Conservation (phyloP, 64 coral and sea anemone genomes). For the Stichodactyla mertensii region DNA sequence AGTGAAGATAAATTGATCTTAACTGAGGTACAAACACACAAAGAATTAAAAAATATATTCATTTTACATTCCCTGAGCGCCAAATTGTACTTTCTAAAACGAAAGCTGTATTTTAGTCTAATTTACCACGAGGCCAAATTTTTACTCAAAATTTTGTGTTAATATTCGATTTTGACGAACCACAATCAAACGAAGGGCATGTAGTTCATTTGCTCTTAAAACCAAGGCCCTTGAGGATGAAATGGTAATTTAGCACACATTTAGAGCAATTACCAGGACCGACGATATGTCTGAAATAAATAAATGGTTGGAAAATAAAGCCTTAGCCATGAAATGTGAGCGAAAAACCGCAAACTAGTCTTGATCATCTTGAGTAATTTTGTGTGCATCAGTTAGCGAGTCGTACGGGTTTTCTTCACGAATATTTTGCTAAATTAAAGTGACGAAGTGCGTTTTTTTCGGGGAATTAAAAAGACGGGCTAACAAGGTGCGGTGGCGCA, state of each 20-base stretch:
- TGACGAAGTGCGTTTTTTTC: not conserved
- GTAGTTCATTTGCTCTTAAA: not conserved
- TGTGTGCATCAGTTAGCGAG: not conserved
- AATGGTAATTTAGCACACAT: not conserved
- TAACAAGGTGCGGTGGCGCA: not conserved
- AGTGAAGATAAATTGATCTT: no score
- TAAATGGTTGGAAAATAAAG: slow-evolving; percentile 11
- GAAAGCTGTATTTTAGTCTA: not conserved
- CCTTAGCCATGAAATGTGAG: not conserved
- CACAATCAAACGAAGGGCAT: not conserved
- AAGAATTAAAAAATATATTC: no score
- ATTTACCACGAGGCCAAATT: not conserved
- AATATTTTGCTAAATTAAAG: not conserved
- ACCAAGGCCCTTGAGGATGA: not conserved
- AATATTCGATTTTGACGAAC: not conserved
- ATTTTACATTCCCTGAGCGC: no score
- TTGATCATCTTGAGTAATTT: not conserved
- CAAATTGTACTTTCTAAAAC: not conserved
- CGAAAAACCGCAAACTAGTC: slow-evolving; percentile 1
- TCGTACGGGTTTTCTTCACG: not conserved
- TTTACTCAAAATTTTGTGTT: not conserved
- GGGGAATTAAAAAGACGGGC: not conserved
- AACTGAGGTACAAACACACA: no score
- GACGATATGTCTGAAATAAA: not conserved
- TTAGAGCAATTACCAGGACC: not conserved